A percentile compares a stretch with the other conserved stretches of the same genome.
phyloP scores from a whole-genome alignment of 2,888 invertebrate species.

The Limnephilus marmoratus region DNA sequence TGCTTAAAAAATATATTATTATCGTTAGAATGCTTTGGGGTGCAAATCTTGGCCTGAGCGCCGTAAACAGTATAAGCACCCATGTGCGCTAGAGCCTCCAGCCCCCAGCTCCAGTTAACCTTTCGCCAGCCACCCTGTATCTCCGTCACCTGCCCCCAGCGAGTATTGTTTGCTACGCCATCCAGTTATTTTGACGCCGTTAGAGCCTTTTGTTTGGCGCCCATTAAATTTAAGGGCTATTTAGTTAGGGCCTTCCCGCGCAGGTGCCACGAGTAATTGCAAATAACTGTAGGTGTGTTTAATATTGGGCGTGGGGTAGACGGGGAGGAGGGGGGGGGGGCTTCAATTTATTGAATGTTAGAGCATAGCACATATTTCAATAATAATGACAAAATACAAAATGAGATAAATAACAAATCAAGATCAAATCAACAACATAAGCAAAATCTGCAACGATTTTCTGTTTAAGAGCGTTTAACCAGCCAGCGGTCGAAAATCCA shows the following conservation, averaged over 20 bases:
- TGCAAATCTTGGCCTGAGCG: neutral
- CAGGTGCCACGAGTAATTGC: conserved; percentile 7
- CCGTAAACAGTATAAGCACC: neutral
- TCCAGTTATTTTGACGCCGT: conserved; percentile 8
- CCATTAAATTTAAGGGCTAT: conserved; percentile 31
- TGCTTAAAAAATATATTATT: too few species aligned
- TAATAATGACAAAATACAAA: neutral
- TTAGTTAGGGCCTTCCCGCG: neutral
- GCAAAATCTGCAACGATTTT: too few species aligned
- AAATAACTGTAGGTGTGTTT: conserved; percentile 2
- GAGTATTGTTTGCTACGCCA: conserved; percentile 8
- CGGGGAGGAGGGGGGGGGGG: neutral
- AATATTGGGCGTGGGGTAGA: neutral
- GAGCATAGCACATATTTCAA: neutral
- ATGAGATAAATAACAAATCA: neutral
- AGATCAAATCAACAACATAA: too few species aligned
- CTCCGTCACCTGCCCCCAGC: neutral
- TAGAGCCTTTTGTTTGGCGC: conserved; percentile 26
- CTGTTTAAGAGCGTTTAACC: too few species aligned
- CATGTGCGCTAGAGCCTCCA: neutral
- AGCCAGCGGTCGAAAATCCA: too few species aligned
- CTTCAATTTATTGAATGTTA: neutral
- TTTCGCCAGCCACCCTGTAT: neutral
- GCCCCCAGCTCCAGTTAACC: neutral
- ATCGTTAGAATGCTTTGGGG: neutral